A percentile compares a stretch with the other conserved stretches of the same genome.
These are phyloP conservation scores for Anoncus sp. DNA, from an alignment of 2,888 invertebrate species.

Conservation along the genomic window DNA sequence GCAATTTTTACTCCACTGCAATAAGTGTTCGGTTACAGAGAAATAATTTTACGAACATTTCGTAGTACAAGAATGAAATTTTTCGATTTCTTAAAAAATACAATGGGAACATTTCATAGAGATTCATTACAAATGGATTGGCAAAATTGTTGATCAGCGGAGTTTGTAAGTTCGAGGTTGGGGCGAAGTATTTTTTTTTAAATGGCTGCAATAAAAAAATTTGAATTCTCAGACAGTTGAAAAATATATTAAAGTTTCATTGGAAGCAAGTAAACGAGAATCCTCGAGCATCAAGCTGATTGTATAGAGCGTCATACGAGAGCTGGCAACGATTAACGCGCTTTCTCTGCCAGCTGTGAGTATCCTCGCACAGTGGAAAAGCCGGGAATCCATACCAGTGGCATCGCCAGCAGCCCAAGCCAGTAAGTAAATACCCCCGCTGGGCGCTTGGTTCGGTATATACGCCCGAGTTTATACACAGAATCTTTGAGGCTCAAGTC, in stretches of 20 bases:
- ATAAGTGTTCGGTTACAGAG: too few relatives aligned
- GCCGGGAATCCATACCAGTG: conserved; percentile 38
- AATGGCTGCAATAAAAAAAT: neutral
- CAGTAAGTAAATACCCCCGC: conserved; percentile 16
- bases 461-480: conserved; percentile 45
- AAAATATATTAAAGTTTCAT: conserved; percentile 24
- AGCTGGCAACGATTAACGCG: conserved; percentile 42
- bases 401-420: conserved; percentile 9
- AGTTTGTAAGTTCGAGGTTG: too few relatives aligned
- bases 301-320: conserved; percentile 31
- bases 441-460: conserved; percentile 18
- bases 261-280: conserved; percentile 14
- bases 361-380: conserved; percentile 40
- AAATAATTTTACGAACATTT: too few relatives aligned
- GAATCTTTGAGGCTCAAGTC: conserved; percentile 64
- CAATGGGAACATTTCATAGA: too few relatives aligned
- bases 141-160: too few relatives aligned
- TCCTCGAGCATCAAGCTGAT: conserved; percentile 7
- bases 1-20: neutral
- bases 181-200: too few relatives aligned
- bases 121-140: too few relatives aligned
- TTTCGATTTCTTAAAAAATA: neutral
- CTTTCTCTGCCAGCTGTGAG: conserved; percentile 55
- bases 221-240: neutral
- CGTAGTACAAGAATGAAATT: neutral